Evolutionary conservation across 2,797 vertebrate species (phyloP).

Genomic region (Bradypodion ventrale): DNA sequence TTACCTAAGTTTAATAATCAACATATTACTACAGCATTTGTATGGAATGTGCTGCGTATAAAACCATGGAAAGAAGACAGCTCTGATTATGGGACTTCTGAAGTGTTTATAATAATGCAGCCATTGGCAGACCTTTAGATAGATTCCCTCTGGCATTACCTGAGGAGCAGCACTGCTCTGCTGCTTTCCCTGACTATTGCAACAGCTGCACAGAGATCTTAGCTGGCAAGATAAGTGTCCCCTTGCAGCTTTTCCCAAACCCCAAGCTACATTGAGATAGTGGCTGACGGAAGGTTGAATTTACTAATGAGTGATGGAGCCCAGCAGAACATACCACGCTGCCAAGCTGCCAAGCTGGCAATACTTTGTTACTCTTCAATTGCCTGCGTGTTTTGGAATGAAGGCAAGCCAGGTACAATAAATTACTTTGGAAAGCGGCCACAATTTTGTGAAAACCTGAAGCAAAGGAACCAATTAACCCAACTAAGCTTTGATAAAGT

Average conservation of each 20-base stretch:
- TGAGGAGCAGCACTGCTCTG: background rate
- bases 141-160: constrained; percentile 33
- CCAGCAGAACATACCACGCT: background rate
- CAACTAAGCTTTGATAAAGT: constrained; percentile 5
- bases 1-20: too few species aligned
- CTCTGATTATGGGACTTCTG: constrained; percentile 34
- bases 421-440: constrained; percentile 7
- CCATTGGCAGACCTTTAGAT: constrained; percentile 19
- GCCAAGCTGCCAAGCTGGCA: background rate
- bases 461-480: constrained; percentile 19
- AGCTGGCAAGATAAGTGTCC: background rate
- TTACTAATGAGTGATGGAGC: constrained; percentile 3
- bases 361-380: background rate
- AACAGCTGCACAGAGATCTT: constrained; percentile 26
- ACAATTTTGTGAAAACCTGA: constrained; percentile 21
- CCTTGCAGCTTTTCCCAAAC: constrained; percentile 12
- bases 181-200: background rate
- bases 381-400: background rate
- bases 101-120: constrained; percentile 27
- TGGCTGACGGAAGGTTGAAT: background rate
- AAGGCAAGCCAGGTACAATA: background rate
- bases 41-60: background rate
- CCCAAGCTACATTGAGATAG: background rate
- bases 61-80: constrained; percentile 16
- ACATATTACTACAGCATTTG: background rate